Conservation (phyloP, 2,888 invertebrate species). For the Pegoplata infirma region DNA sequence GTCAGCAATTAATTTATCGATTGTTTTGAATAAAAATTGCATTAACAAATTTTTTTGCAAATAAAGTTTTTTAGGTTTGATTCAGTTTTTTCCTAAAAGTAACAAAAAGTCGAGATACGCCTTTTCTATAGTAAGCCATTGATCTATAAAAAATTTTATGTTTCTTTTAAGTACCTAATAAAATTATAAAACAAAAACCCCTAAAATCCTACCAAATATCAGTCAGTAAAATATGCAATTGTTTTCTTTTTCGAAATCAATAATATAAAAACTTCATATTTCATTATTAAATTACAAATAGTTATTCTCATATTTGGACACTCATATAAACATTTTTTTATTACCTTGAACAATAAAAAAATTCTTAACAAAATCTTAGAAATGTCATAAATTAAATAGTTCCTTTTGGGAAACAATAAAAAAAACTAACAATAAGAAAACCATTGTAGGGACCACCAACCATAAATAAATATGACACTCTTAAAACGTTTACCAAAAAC, state of each 20-base stretch:
- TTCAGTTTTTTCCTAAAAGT: no score
- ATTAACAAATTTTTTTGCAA: no score
- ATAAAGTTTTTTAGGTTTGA: no score
- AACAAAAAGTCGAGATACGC: no score
- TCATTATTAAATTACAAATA: constrained; percentile 21
- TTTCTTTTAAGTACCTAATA: no score
- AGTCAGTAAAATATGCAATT: constrained; percentile 5
- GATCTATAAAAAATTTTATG: no score
- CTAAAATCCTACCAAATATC: no score
- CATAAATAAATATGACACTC: constrained; percentile 40
- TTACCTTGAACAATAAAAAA: constrained; percentile 14
- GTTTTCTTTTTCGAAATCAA: neutral
- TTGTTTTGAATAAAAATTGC: no score
- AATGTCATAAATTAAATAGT: constrained; percentile 22
- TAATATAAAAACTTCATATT: neutral
- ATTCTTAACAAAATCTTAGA: constrained; percentile 18
- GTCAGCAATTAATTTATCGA: no score
- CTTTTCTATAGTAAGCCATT: no score
- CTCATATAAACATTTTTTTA: constrained; percentile 10
- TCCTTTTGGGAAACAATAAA: constrained; percentile 5
- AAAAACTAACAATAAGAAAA: constrained; percentile 8
- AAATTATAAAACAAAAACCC: no score
- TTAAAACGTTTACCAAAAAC: constrained; percentile 13
- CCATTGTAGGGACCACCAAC: constrained; percentile 18
- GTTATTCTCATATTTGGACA: constrained; percentile 6